Evolutionary conservation across 2,888 invertebrate genomes (phyloP), one percentile per base, ranked within the genome.

Genomic region (Nymphalis polychloros): DNA sequence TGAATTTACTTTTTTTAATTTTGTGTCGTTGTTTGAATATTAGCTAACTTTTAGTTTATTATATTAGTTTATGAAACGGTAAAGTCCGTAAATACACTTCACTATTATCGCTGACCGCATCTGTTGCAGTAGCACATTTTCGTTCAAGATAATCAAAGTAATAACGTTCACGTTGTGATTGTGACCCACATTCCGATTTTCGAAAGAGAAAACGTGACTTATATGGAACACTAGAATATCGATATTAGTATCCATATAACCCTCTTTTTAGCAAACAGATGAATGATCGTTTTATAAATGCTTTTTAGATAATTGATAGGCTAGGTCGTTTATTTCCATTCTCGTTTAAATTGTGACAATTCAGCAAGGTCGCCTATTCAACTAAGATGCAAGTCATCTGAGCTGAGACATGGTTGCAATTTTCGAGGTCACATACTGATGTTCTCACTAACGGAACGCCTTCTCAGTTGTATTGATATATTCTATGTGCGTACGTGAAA

Each of bases 401-500:
- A 75, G 75, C 78, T 77, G 79, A 74, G 79, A 77, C 77, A 77
- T 63, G 59, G 64, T 60, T 68, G 65, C 79, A 67, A 69, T 70
- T 63, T 74, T 75, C 71, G 86, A 86, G 88, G 88, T 87, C 86
- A 83, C 77, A 80, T 76, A 79, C 77, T 79, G 78, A 77, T 80
- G 79, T 79, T 79, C 78, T 82, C 79, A 81, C 80, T 89, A 90
- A 88, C 87, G 89, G 89, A 77, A 79, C 82, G 80, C 86, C 85
- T 85, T 84, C 84, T 85, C 77, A 82, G 79, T 79, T 79, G 84
- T 83, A 78, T 80, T 76, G 78, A 80, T 76, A 81, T 85, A 87
- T 86, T 84, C 83, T 76, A 75, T 77, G 79, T 79, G 77, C 81
- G 85, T 84, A 78, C 81, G 81, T 83, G 84, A 83, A 84, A 84